These are phyloP conservation scores for Chrysotoxum bicinctum DNA, from an alignment of 2,888 invertebrate genomes.

Conservation along the genomic window DNA sequence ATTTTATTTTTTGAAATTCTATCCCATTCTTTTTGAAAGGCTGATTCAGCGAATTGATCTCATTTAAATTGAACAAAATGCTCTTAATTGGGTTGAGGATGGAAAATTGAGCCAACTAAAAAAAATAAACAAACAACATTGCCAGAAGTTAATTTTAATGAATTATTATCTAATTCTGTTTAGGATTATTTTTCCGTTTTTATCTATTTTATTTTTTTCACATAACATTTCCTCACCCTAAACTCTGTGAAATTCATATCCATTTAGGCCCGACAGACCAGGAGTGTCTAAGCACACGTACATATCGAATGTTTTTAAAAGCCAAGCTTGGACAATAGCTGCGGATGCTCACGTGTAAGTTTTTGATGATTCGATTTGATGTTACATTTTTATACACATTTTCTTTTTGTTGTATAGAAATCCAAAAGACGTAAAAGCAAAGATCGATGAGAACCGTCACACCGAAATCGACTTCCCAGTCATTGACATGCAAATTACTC, in stretches of 20 bases:
- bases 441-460: constrained; percentile 79
- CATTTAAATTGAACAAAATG: too few relatives aligned
- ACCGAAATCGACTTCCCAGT: constrained; percentile 82
- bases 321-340: constrained; percentile 79
- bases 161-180: not conserved
- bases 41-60: too few relatives aligned
- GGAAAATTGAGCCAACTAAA: too few relatives aligned
- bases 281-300: constrained; percentile 80
- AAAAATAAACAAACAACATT: too few relatives aligned
- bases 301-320: constrained; percentile 79
- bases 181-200: not conserved
- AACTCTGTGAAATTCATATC: not conserved
- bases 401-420: constrained; percentile 70
- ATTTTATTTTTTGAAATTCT: too few relatives aligned
- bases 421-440: constrained; percentile 78
- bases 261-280: constrained; percentile 77
- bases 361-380: not conserved
- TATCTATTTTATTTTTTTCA: not conserved
- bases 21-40: too few relatives aligned
- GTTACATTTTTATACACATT: not conserved
- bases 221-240: not conserved
- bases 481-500: constrained; percentile 80
- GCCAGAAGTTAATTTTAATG: not conserved
- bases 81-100: too few relatives aligned
- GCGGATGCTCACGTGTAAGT: constrained; percentile 79